Conservation (phyloP, 1,140 invertebrate species). For the Battus philenor region DNA sequence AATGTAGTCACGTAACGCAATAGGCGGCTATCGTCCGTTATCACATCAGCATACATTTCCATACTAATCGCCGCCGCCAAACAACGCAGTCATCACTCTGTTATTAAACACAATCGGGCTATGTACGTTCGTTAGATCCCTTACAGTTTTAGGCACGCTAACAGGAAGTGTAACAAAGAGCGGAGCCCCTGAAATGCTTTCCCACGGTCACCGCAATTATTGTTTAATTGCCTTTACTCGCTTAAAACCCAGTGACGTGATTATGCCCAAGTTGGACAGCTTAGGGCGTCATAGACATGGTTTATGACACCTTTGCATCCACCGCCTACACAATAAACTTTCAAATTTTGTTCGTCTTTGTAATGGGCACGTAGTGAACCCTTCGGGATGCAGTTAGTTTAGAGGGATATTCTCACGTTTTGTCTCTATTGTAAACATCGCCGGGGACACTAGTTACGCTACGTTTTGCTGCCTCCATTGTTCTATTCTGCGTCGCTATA, state of each 20-base stretch:
- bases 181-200: constrained; percentile 35
- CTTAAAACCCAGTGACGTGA: constrained; percentile 62
- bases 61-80: constrained; percentile 17
- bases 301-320: constrained; percentile 59
- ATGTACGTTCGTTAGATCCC: constrained; percentile 12
- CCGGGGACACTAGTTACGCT: constrained; percentile 56
- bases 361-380: constrained; percentile 58
- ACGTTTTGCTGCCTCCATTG: constrained; percentile 58
- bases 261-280: constrained; percentile 54
- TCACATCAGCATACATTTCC: constrained; percentile 20
- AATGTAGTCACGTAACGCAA: constrained; percentile 20
- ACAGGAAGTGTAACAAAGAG: constrained; percentile 48
- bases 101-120: constrained; percentile 11
- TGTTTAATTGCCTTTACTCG: constrained; percentile 56
- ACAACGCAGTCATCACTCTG: constrained; percentile 18
- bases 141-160: constrained; percentile 20
- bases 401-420: constrained; percentile 68
- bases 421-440: constrained; percentile 61
- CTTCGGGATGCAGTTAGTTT: constrained; percentile 53
- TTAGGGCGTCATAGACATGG: constrained; percentile 54
- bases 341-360: constrained; percentile 40
- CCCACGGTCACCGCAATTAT: constrained; percentile 54
- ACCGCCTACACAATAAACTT: constrained; percentile 55
- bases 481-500: constrained; percentile 60
- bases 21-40: constrained; percentile 15